Percentiles rank a stretch among this genome's conserved stretches.
Conservation (phyloP, 2,888 invertebrate species). For the Candidula unifasciata region DNA sequence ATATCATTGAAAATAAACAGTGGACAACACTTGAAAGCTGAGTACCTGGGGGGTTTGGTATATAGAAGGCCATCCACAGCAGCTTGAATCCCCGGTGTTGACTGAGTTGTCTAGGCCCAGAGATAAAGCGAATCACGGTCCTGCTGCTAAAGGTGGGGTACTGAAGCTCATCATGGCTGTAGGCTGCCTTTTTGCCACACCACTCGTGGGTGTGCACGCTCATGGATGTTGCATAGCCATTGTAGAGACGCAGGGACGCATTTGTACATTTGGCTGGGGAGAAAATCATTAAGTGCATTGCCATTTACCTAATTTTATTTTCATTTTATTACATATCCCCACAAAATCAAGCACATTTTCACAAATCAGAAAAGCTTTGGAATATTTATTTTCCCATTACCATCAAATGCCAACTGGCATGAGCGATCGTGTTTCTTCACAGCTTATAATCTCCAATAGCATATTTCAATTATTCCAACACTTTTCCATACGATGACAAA, state of each 20-base stretch:
- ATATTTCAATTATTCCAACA: too few species aligned
- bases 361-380: too few species aligned
- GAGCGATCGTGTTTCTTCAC: too few species aligned
- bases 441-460: too few species aligned
- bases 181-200: conserved; percentile 63
- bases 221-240: conserved; percentile 69
- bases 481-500: too few species aligned
- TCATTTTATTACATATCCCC: neutral
- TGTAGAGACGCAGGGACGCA: conserved; percentile 62
- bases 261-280: conserved; percentile 53
- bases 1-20: too few species aligned
- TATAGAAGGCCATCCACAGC: conserved; percentile 68
- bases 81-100: conserved; percentile 64
- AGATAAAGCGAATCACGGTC: conserved; percentile 63
- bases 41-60: conserved; percentile 50
- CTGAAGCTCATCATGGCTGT: conserved; percentile 41
- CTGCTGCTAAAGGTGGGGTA: conserved; percentile 54
- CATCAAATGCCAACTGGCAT: too few species aligned
- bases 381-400: too few species aligned
- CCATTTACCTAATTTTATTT: neutral
- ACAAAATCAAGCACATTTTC: too few species aligned
- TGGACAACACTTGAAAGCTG: too few species aligned
- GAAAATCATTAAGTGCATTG: too few species aligned
- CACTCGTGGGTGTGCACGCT: conserved; percentile 62
- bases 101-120: conserved; percentile 51